Base-by-base conservation (phyloP, 2,113 vertebrate genomes). In the Rhegmatorhina hoffmannsi region DNA sequence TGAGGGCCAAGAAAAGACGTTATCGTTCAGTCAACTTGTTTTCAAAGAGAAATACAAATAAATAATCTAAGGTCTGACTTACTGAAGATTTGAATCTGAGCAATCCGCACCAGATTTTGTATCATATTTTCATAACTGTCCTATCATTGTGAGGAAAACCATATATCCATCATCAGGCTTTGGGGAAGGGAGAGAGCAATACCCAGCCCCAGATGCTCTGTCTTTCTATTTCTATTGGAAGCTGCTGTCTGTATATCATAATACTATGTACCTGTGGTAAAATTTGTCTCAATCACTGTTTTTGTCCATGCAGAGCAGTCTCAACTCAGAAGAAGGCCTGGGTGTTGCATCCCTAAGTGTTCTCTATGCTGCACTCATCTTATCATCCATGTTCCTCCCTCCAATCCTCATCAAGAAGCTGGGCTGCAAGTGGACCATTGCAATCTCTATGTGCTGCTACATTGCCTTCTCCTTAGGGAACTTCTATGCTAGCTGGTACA, bases 351-450 rank as follows among this genome's bases (percentile, higher is more conserved):
- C 99, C 1, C 98, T 99, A 38, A 99, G 99, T 36, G 98, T 99
- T 31, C 73, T 99, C 88, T 99, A 99, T 38, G 98, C 96, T 66
- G 96, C 98, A 1, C 98, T 99, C 87, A 98, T 99, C 60, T 17
- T 99, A 31, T 99, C 99, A 1, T 99, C 99, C 96, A 98, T 99
- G 99, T 98, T 99, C 91, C 98, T 99, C 46, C 99, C 99, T 6
- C 98, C 99, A 19, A 64, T 99, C 81, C 96, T 99, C 97, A 99
- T 99, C 94, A 97, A 98, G 93, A 98, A 98, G 47, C 94, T 99
- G 93, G 99, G 99, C 96, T 99, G 99, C 97, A 99, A 99, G 96
- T 99, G 99, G 99, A 99, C 99, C 91, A 98, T 99, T 6, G 98
- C 98, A 7, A 85, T 59, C 20, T 98, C 98, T n/a, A 99, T 99